Percentiles rank a stretch among this genome's conserved stretches.
Conservation (phyloP, 2,888 invertebrate genomes). For the Cataglyphis rosenhaueri region DNA sequence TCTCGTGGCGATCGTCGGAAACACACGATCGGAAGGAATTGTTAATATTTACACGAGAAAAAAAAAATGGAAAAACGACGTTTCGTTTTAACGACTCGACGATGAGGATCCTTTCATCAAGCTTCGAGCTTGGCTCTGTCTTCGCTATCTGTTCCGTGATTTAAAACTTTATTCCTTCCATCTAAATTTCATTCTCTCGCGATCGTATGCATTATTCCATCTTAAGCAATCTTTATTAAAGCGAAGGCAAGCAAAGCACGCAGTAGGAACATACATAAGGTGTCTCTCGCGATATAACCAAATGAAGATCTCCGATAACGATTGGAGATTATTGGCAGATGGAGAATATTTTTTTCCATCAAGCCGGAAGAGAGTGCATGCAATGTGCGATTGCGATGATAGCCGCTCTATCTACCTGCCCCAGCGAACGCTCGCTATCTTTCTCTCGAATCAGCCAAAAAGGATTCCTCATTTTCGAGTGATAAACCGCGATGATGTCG, state of each 20-base stretch:
- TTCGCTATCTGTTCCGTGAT: slow-evolving; percentile 42
- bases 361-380: neutral
- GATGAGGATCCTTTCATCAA: slow-evolving; percentile 70
- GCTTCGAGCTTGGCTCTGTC: slow-evolving; percentile 62
- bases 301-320: neutral
- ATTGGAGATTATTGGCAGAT: neutral
- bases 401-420: neutral
- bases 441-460: slow-evolving; percentile 8
- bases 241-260: slow-evolving; percentile 67
- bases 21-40: slow-evolving; percentile 46
- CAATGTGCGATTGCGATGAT: slow-evolving; percentile 16
- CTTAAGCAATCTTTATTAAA: slow-evolving; percentile 37
- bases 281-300: slow-evolving; percentile 3
- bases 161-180: slow-evolving; percentile 29
- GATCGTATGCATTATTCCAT: slow-evolving; percentile 12
- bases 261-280: slow-evolving; percentile 72
- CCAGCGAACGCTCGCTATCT: slow-evolving; percentile 5
- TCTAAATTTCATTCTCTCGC: slow-evolving; percentile 17
- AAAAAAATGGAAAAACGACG: slow-evolving; percentile 52
- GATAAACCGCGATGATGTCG: slow-evolving; percentile 56
- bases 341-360: slow-evolving; percentile 26
- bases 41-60: slow-evolving; percentile 69
- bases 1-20: slow-evolving; percentile 54
- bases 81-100: slow-evolving; percentile 67
- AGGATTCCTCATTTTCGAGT: slow-evolving; percentile 51